Evolutionary conservation across 2,113 vertebrate genomes (phyloP).

Genomic region (Thermophis baileyi): DNA sequence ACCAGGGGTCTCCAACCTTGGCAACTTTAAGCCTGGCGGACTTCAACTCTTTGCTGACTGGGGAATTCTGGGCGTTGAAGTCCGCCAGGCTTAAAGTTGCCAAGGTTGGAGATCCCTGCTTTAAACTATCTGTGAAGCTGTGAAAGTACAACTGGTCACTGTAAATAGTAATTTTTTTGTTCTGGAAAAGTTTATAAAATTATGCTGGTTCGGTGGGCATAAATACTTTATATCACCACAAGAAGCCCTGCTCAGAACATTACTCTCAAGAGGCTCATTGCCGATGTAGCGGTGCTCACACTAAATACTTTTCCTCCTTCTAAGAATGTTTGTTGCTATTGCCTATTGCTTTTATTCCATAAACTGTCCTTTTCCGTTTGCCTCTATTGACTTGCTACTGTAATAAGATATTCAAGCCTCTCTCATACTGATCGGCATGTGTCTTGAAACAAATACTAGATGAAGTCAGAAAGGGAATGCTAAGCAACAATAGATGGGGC

Average conservation of each 20-base stretch:
- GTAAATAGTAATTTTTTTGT: not conserved
- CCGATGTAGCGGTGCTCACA: not conserved
- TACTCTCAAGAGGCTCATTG: not conserved
- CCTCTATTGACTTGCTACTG: not conserved
- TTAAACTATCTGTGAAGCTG: not conserved
- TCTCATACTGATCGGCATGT: not conserved
- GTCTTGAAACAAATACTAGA: not conserved
- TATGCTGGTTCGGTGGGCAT: not conserved
- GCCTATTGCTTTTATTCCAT: slow-evolving; percentile 4
- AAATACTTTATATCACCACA: slow-evolving; percentile 2
- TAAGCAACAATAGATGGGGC: not conserved
- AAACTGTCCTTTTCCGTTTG: not conserved
- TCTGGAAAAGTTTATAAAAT: slow-evolving; percentile 2
- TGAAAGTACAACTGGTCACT: not conserved
- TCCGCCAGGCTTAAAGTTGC: no score
- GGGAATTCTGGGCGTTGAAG: no score
- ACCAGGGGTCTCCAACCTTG: no score
- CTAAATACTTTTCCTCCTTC: not conserved
- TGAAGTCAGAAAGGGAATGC: not conserved
- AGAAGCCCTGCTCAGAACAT: slow-evolving; percentile 1
- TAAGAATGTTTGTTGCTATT: slow-evolving; percentile 1
- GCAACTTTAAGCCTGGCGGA: no score
- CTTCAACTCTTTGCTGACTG: no score
- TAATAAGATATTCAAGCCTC: not conserved
- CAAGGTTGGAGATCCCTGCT: not conserved